Base-by-base conservation (phyloP, 2,113 vertebrate species). In the Entosphenus tridentatus region DNA sequence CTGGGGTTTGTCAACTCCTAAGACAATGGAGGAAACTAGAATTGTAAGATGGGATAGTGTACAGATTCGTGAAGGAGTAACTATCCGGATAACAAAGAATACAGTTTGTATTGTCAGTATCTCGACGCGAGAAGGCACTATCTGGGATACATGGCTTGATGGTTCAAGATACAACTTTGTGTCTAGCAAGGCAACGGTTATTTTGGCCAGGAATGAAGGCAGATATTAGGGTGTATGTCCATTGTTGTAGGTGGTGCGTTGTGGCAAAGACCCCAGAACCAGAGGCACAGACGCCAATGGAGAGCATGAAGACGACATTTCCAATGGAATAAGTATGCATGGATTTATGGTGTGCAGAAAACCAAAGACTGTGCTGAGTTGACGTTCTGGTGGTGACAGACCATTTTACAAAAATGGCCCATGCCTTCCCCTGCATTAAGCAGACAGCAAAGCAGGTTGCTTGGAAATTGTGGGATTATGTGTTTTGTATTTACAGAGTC, bases 171-270 rank as follows among this genome's bases (percentile, higher is more conserved):
- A 72, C 73, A 6, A 70, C 68, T 3, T 68, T 71, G 8, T 14
- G 56, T 56, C 55, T 75, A 9, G 21, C 67, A 2, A 72, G 68
- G 12, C 73, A 71, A 16, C 73, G 72, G 4, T 75, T 75, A 39
- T 75, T 72, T 55, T 75, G 70, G 70, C 16, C 9, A 8, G 21
- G 57, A 1, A 71, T 75, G 68, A 69, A 74, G 14, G 12, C 14
- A 2, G 67, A 72, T 14, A 13, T 72, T 9, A 1, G 12, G 3
- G 68, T 73, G 1, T 65, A 75, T 73, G 71, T 74, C 17, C 71
- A 54, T 11, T 18, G 12, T 67, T 73, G 72, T 65, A 73, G 39
- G 17, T 14, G 68, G 8, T 71, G 72, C 17, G 67, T 73, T 3
- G 70, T 72, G 11, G 71, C 68, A 12, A 72, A 71, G 9, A 69